Conservation (phyloP, 2,797 vertebrate genomes). For the Cetoscarus ocellatus region DNA sequence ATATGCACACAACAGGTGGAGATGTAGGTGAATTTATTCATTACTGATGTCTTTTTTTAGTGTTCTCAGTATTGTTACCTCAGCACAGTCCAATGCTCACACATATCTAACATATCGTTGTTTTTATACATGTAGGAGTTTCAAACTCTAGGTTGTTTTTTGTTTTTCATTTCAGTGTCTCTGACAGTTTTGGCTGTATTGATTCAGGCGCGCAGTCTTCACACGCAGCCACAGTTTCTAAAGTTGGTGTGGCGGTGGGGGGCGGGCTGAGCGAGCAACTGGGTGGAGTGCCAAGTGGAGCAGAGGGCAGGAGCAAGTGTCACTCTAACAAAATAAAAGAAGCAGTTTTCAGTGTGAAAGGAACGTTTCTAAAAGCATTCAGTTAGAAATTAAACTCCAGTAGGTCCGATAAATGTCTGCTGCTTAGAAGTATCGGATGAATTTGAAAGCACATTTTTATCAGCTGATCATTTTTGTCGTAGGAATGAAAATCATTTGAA, state of each 20-base stretch:
- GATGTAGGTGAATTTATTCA: background rate
- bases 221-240: conserved; percentile 52
- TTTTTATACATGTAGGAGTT: conserved; percentile 8
- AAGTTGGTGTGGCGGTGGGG: conserved; percentile 39
- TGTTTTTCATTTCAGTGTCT: background rate
- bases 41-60: background rate
- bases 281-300: conserved; percentile 43
- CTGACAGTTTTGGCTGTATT: conserved; percentile 14
- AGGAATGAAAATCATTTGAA: too few relatives aligned
- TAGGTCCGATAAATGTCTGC: too few relatives aligned
- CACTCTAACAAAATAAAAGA: conserved; percentile 14
- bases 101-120: conserved; percentile 10
- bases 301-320: conserved; percentile 25
- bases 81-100: conserved; percentile 16
- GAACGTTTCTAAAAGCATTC: background rate
- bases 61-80: conserved; percentile 48
- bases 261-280: conserved; percentile 29
- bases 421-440: too few relatives aligned
- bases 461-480: too few relatives aligned
- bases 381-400: too few relatives aligned
- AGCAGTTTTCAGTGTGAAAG: background rate
- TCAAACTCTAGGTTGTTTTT: background rate
- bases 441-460: too few relatives aligned
- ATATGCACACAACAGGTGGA: conserved; percentile 26
- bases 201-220: conserved; percentile 9